Conservation (phyloP, 2,113 vertebrate genomes). For the Tetrao urogallus region DNA sequence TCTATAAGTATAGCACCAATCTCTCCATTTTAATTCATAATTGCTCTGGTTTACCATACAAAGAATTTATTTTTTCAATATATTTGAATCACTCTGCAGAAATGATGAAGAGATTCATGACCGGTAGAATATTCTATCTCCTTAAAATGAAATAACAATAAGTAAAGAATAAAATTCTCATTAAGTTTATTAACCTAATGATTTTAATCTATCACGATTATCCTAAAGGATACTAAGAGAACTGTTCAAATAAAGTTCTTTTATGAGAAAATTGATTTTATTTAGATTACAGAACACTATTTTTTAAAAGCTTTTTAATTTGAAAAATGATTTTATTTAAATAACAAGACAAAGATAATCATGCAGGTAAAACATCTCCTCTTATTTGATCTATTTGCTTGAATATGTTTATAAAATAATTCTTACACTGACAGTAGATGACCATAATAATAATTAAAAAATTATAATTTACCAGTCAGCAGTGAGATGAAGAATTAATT, state of each 20-base stretch:
- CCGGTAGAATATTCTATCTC: background rate
- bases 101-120: background rate
- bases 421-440: background rate
- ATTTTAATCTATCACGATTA: background rate
- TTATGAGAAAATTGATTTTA: background rate
- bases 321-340: background rate
- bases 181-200: background rate
- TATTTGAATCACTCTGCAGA: background rate
- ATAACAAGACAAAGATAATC: background rate
- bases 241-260: background rate
- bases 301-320: background rate
- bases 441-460: background rate
- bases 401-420: background rate
- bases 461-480: background rate
- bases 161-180: background rate
- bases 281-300: fast-evolving
- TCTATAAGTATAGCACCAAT: background rate
- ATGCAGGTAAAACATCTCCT: background rate
- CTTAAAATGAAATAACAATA: background rate
- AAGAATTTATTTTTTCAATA: background rate
- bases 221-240: background rate
- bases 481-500: background rate
- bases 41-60: background rate
- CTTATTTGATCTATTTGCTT: background rate
- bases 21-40: background rate